phyloP scores from a whole-genome alignment of 2,888 invertebrate species.

The Noctua janthina region DNA sequence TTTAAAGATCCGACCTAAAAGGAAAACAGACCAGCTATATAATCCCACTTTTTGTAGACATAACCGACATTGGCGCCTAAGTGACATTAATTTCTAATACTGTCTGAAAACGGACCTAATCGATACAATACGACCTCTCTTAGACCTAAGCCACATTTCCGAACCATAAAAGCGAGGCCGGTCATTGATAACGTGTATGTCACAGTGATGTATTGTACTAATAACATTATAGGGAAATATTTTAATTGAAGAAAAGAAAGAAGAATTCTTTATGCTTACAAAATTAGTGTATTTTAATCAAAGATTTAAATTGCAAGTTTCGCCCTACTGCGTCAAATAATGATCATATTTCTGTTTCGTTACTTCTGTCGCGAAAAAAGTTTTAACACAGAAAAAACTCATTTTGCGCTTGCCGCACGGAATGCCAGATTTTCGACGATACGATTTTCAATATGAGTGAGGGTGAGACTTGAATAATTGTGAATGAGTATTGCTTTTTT shows the following conservation, averaged over 20 bases:
- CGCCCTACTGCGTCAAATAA: neutral
- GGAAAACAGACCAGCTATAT: neutral
- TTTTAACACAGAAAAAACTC: neutral
- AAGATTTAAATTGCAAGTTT: neutral
- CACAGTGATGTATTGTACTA: neutral
- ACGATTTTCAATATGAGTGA: neutral
- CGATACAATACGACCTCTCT: neutral
- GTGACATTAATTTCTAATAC: constrained; percentile 1
- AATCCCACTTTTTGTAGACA: neutral
- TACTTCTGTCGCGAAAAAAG: neutral
- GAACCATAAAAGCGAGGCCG: neutral
- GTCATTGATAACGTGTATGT: neutral
- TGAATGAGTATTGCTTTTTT: neutral
- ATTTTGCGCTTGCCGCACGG: too few relatives aligned
- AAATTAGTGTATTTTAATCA: neutral
- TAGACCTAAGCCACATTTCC: neutral
- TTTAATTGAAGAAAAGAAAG: neutral
- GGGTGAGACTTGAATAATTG: neutral
- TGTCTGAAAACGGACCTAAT: neutral
- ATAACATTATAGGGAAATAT: neutral
- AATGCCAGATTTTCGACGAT: neutral
- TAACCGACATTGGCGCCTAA: neutral
- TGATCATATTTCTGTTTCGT: neutral
- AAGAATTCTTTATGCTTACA: neutral
- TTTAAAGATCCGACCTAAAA: neutral